These are phyloP conservation scores for Callimorpha dominula DNA, from an alignment of 2,888 invertebrate species.

Conservation along the genomic window DNA sequence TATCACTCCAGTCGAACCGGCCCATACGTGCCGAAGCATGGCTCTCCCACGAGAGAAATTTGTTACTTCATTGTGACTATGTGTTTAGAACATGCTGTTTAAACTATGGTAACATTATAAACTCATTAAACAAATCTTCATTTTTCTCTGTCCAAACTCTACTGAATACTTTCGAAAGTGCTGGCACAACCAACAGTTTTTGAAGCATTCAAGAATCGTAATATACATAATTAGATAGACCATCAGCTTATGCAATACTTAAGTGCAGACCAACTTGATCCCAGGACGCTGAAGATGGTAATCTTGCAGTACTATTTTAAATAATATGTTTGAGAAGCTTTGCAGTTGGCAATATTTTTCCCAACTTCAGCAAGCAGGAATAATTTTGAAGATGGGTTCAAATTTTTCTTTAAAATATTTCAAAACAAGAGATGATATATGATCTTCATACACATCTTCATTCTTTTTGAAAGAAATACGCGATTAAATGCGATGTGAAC, in stretches of 20 bases:
- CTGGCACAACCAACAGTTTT: neutral
- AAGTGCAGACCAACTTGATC: slow-evolving; percentile 29
- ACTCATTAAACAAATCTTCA: neutral
- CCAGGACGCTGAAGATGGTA: slow-evolving; percentile 12
- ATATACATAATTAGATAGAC: slow-evolving; percentile 47
- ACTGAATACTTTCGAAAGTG: no score
- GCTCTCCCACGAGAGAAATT: no score
- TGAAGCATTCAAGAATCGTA: slow-evolving; percentile 4
- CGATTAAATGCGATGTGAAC: no score
- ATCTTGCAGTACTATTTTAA: slow-evolving; percentile 46
- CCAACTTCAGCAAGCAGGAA: slow-evolving; percentile 2
- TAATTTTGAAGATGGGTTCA: neutral
- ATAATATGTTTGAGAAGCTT: slow-evolving; percentile 37
- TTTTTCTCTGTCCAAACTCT: slow-evolving; percentile 1
- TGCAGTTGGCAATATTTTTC: slow-evolving; percentile 17
- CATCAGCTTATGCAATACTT: slow-evolving; percentile 30
- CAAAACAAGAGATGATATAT: neutral
- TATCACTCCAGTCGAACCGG: no score
- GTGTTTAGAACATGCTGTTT: no score
- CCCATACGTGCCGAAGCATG: no score
- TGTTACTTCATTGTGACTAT: no score
- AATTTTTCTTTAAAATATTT: neutral
- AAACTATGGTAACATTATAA: neutral
- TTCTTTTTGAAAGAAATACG: neutral
- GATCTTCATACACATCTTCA: neutral